phyloP scores from a whole-genome alignment of 2,797 vertebrate species.

The Sciaenops ocellatus region DNA sequence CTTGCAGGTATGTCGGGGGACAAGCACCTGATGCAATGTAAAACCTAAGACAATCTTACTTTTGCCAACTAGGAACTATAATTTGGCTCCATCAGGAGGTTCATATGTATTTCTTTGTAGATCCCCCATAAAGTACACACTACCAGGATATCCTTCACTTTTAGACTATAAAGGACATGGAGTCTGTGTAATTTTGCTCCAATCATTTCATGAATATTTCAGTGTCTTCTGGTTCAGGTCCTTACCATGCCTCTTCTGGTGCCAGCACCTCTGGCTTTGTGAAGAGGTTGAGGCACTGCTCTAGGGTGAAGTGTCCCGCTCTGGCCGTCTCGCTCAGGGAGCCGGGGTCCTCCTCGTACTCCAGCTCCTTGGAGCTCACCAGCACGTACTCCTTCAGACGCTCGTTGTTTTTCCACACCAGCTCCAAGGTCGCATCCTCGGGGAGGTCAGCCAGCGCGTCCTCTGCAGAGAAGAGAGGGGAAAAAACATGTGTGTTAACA shows the following conservation, averaged over 20 bases:
- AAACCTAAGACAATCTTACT: not conserved
- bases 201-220: too few relatives aligned
- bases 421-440: constrained; percentile 91
- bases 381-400: constrained; percentile 95
- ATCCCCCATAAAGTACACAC: too few relatives aligned
- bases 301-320: constrained; percentile 97
- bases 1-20: not conserved
- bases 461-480: constrained; percentile 76
- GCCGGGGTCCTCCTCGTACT: constrained; percentile 93
- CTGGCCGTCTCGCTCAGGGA: constrained; percentile 94
- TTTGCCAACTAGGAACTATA: not conserved
- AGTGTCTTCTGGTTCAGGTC: not conserved
- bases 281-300: constrained; percentile 99
- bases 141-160: not conserved
- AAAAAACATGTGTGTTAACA: not conserved
- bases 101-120: not conserved
- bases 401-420: constrained; percentile 99
- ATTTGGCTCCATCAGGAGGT: not conserved
- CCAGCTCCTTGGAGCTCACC: constrained; percentile 97
- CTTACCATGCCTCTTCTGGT: constrained; percentile 98
- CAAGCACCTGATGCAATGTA: not conserved
- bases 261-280: constrained; percentile 98
- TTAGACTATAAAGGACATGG: too few relatives aligned
- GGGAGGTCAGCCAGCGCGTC: constrained; percentile 89
- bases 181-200: too few relatives aligned